Evolutionary conservation across 2,113 vertebrate genomes (phyloP).

Genomic region (Manacus vitellinus): DNA sequence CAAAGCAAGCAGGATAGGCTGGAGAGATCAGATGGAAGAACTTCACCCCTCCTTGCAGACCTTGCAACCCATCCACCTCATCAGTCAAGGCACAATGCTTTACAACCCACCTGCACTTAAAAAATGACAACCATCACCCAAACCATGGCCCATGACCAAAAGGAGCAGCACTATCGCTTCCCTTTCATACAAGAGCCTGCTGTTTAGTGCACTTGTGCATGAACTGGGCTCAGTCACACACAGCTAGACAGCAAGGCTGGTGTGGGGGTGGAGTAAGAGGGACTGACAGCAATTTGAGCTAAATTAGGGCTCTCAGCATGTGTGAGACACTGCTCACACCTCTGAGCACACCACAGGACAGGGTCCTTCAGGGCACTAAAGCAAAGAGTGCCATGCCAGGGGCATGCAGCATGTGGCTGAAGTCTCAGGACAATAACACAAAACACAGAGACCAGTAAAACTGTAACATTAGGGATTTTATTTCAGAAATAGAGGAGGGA

Average conservation of each 20-base stretch:
- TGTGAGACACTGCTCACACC: background rate
- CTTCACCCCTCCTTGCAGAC: background rate
- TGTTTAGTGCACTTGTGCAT: background rate
- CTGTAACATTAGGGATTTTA: background rate
- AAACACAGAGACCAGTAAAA: background rate
- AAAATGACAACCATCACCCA: background rate
- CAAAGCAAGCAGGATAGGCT: background rate
- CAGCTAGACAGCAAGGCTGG: background rate
- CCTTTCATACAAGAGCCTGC: background rate
- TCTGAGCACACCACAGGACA: background rate
- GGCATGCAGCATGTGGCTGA: fast-evolving
- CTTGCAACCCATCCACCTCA: background rate
- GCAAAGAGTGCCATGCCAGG: background rate
- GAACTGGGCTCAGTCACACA: background rate
- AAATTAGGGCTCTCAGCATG: background rate
- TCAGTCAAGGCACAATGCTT: background rate
- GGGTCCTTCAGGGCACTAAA: background rate
- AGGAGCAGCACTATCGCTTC: background rate
- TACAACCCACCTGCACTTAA: background rate
- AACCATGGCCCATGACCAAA: background rate
- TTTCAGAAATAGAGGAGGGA: background rate
- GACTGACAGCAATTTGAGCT: background rate
- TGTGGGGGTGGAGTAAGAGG: background rate
- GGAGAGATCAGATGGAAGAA: background rate
- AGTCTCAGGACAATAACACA: background rate